Conservation (phyloP, 2,113 vertebrate species). For the Nyctibius bracteatus region DNA sequence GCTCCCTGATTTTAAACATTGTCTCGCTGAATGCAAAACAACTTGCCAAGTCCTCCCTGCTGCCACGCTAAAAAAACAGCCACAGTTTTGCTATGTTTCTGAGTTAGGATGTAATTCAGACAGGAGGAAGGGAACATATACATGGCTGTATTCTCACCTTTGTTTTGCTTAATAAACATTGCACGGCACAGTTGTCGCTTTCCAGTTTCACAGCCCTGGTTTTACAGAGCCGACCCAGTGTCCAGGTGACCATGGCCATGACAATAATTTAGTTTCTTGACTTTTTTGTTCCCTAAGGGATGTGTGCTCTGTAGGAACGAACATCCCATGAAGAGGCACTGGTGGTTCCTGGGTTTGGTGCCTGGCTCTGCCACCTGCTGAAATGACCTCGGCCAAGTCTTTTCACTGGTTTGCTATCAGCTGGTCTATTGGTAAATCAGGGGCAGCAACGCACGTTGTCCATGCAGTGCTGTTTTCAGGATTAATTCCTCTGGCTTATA, state of each 20-base stretch:
- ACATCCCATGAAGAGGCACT: not conserved
- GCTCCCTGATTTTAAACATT: conserved; percentile 43
- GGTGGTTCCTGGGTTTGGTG: not conserved
- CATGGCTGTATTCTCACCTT: not conserved
- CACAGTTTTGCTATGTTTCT: not conserved
- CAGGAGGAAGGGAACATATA: not conserved
- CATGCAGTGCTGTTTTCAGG: not conserved
- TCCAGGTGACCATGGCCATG: accelerated
- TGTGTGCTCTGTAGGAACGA: not conserved
- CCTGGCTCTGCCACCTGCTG: not conserved
- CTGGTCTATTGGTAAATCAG: not conserved
- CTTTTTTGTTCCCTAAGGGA: not conserved
- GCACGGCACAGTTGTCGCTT: not conserved
- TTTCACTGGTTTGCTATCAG: not conserved
- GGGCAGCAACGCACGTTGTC: not conserved
- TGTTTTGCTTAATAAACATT: not conserved
- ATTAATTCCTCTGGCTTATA: not conserved
- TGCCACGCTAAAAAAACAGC: not conserved
- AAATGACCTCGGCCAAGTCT: not conserved
- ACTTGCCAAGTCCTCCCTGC: not conserved
- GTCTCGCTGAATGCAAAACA: not conserved
- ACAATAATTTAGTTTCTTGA: not conserved
- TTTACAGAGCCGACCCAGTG: not conserved
- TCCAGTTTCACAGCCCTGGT: not conserved
- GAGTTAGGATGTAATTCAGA: not conserved